Base-by-base conservation (phyloP, 2,797 vertebrate genomes). In the Semaprochilodus insignis region DNA sequence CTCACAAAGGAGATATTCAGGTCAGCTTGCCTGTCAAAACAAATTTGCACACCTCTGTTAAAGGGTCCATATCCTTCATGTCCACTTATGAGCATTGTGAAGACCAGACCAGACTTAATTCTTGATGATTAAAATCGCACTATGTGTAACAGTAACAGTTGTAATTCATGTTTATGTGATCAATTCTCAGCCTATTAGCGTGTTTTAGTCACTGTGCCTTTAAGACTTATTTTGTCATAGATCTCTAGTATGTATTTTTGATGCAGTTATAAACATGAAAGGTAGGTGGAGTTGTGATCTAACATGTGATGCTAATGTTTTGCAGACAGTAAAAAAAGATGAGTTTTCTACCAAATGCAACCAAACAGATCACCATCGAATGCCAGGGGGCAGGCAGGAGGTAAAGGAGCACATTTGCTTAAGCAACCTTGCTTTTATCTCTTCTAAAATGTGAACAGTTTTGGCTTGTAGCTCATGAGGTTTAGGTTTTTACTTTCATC, bases 331-430 rank as follows among this genome's bases (percentile, higher is more conserved):
- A 70, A 99, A 98, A 88, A 99, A 95, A 89, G 97, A 99, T 0
- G 98, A 99, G 88, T 99, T 99, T 90, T 99, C 97, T 71, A 99
- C 98, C 0, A 99, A 99, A 88, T 99, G 98, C 92, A 97, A 97
- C 92, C 97, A 99, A 93, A 99, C 98, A 0, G 98, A 99, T 92
- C 95, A 99, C 85, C 98, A 99, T 87, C 95, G 98, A 19, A 99
- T 99, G 98, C 95, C 97, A 0, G 98, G 98, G 13, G 98, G 98
- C 66, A 93, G 98, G 87, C 98, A 99, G 85, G 98, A 99, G 96
- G 98, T 99, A 86, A 88, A 91, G 76, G 6, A 88, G 44, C 6
- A 77, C 69, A 34, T 63, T 62, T 70, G 19, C 5, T 59, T 3
- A 15, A 13, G 8, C 23, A 66, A 4, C 10, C 65, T 57, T 63